Evolutionary conservation across 2,888 invertebrate species (phyloP), one percentile per base, ranked within the genome.

Genomic region (Craniophora ligustri): DNA sequence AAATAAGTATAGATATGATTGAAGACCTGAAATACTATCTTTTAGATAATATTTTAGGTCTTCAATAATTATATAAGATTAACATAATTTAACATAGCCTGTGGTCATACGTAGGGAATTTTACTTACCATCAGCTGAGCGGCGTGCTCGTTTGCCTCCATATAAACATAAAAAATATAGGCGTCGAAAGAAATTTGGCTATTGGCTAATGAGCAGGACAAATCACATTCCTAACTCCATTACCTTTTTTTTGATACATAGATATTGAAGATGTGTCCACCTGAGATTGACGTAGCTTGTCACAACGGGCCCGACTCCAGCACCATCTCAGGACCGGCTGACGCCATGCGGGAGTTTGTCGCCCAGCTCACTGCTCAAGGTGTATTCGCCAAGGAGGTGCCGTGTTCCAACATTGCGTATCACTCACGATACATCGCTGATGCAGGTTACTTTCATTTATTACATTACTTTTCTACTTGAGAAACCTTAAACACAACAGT

Each of bases 321-420:
- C 38, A 97, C 97, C 0, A 94, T 98, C 47, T 97, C 97, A 1
- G 97, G 97, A 0, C 96, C 96, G 0, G 93, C 93, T 0, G 95
- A 95, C 16, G 91, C 90, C 5, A 94, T 96, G 87, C 87, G 89
- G 44, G 85, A 87, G 16, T 96, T 95, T 67, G 95, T 96, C 0
- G 92, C 74, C 0, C 34, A 76, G 10, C 57, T 91, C 95, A 81
- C 82, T 7, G 76, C 76, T 3, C 72, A 82, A 14, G 75, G 79
- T 2, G 81, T 90, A n/a, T 91, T 91, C 34, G 89, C 88, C 0
- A 89, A 84, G 35, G 90, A 88, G 66, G 90, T 90, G 0, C 85
- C 86, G 1, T 96, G 97, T 59, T 95, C 97, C n/a, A 97, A 97
- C 72, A 97, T 98, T 60, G 97, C 98, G 0, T 98, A 98, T 80